Evolutionary conservation across 2,888 invertebrate species (phyloP), one percentile per base, ranked within the genome.

Genomic region (Endotricha flammealis): DNA sequence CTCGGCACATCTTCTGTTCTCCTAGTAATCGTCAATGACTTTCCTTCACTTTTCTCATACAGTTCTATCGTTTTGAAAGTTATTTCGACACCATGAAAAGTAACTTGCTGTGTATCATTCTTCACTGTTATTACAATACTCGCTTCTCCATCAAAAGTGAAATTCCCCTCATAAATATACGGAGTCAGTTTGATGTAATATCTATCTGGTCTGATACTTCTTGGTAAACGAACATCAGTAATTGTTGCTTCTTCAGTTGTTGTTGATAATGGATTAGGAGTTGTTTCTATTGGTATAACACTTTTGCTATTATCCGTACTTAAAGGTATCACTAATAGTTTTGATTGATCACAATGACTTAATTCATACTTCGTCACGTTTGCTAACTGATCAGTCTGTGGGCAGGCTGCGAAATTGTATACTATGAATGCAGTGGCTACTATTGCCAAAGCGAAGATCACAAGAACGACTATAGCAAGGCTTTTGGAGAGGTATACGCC

Each of bases 81-180:
- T 46, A 96, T 78, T 46, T 93, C 92, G 22, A 90, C 89, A 4
- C 91, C 90, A 63, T 96, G 95, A 45, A 96, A 87, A 1, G 92
- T 93, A 9, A 96, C 88, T 64, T 91, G 91, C 32, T 88, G 83
- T 5, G 91, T 91, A 31, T 88, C 85, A 45, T 89, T 86, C 9
- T 88, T 79, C 1, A 91, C 90, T 39, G 89, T 85, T 31, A 95
- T 62, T 10, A 87, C 57, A 43, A 93, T 90, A 53, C 88, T 88
- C 1, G 92, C 89, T 70, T 90, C 90, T 24, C 95, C 95, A 44
- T 90, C 83, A 61, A 95, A 95, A 8, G 93, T 94, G 51, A 95
- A 95, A 63, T 95, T 95, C 1, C 91, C 91, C 59, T 91, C 91
- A 57, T 81, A 85, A 39, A 95, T 88, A 53, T 91, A 92, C 0